phyloP scores from a whole-genome alignment of 2,113 vertebrate genomes.

The Arizona elegans region DNA sequence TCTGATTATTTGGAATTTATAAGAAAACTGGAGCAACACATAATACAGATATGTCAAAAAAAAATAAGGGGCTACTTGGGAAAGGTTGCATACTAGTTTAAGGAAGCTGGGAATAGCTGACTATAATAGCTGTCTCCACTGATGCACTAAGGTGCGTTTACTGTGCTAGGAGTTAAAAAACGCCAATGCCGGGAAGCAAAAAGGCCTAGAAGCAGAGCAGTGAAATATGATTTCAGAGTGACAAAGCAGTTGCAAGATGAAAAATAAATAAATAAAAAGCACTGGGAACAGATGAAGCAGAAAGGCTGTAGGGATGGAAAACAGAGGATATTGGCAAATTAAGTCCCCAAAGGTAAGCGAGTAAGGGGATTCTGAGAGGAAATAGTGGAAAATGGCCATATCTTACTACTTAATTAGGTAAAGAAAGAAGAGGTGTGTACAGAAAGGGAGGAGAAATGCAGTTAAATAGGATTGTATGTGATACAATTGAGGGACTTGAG shows the following conservation, averaged over 20 bases:
- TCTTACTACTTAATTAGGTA: background rate
- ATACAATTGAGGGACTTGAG: background rate
- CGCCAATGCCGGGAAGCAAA: background rate
- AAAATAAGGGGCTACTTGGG: background rate
- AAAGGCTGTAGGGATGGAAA: background rate
- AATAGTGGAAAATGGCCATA: background rate
- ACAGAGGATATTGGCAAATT: background rate
- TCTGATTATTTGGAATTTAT: background rate
- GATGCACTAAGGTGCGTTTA: background rate
- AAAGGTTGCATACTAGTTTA: background rate
- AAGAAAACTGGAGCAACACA: background rate
- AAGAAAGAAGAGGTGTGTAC: background rate
- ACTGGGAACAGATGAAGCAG: background rate
- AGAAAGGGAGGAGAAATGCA: background rate
- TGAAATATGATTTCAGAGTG: background rate
- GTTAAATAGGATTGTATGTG: background rate
- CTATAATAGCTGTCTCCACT: background rate
- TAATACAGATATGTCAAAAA: background rate
- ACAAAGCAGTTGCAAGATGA: slow-evolving; percentile 10
- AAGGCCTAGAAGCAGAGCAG: background rate
- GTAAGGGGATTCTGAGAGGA: too few species aligned
- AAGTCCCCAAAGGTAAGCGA: background rate
- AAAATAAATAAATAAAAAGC: slow-evolving; percentile 3
- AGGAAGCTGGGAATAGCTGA: background rate
- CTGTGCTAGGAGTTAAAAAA: background rate